Evolutionary conservation across 2,888 invertebrate genomes (phyloP), one percentile per base, ranked within the genome.

Genomic region (Folsomia manolachei): DNA sequence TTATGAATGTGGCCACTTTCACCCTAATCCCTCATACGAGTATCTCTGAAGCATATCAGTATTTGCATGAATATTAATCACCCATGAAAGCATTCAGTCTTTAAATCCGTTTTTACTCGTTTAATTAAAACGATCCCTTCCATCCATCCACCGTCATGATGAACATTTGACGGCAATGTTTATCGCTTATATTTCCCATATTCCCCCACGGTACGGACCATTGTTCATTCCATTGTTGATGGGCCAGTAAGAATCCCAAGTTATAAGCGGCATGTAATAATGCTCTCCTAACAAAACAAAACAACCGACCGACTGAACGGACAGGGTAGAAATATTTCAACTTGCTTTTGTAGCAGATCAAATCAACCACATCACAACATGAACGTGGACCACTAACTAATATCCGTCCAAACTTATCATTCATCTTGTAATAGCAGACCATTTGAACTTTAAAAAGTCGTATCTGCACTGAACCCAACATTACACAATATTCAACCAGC

Each of bases 61-160:
- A 78, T 78, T 78, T 75, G 76, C 75, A 77, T 77, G 78, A 78
- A 76, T 78, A 78, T 76, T 78, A 78, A 76, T 78, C 78, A 76
- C 71, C 74, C 76, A 69, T 76, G 76, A 78, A 78, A 75, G 76
- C 70, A 73, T 78, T 74, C 71, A 70, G 71, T 71, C 72, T 71
- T 70, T 62, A 70, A 71, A 61, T 70, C 70, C 63, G 64, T 71
- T 74, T 72, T 75, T 74, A 72, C 72, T 69, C 68, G 72, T 75
- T 78, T 76, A 76, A 78, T 78, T 76, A 78, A 78, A 76, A 76
- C 71, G 71, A 73, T 66, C 71, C 71, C 70, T 60, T 64, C 63
- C n/a, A n/a, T n/a, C n/a, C n/a, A n/a, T n/a, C n/a, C n/a, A n/a
- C n/a, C n/a, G n/a, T n/a, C n/a, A n/a, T n/a, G n/a, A n/a, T n/a